These are phyloP conservation scores for Cryptotermes secundus DNA, from an alignment of 1,140 invertebrate genomes.

Conservation along the genomic window DNA sequence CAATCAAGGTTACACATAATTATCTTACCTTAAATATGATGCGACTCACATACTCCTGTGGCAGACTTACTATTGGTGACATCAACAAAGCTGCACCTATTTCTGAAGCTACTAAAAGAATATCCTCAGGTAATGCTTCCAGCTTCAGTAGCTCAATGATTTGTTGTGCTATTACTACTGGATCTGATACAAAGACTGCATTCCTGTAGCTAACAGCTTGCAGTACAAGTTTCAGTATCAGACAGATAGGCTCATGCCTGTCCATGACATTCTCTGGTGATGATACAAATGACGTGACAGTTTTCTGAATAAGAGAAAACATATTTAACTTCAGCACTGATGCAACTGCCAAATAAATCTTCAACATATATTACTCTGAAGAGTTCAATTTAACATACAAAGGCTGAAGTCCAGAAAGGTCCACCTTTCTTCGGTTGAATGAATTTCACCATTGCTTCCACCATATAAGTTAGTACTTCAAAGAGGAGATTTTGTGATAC, in stretches of 20 bases:
- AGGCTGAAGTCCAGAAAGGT: slow-evolving; percentile 57
- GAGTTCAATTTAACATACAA: slow-evolving; percentile 41
- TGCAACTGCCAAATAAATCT: no score
- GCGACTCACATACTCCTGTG: slow-evolving; percentile 66
- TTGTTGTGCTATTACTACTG: slow-evolving; percentile 55
- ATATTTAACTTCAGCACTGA: background rate
- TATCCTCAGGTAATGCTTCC: slow-evolving; percentile 27
- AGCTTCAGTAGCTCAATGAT: slow-evolving; percentile 46
- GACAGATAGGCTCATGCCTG: background rate
- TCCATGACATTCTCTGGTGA: background rate
- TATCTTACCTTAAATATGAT: slow-evolving; percentile 53
- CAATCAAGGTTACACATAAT: no score
- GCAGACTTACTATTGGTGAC: slow-evolving; percentile 59
- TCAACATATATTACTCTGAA: no score
- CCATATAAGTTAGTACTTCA: slow-evolving; percentile 60
- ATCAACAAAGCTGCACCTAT: slow-evolving; percentile 59
- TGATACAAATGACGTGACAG: background rate
- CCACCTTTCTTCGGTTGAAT: slow-evolving; percentile 60
- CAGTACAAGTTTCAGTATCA: slow-evolving; percentile 58
- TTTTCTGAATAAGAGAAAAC: background rate
- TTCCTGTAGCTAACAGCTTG: slow-evolving; percentile 60
- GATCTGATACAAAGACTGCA: slow-evolving; percentile 62
- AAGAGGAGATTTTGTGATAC: slow-evolving; percentile 59
- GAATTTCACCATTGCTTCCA: slow-evolving; percentile 57
- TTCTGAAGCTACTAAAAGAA: slow-evolving; percentile 52